A percentile compares a stretch with the other conserved stretches of the same genome.
Conservation (phyloP, 2,797 vertebrate genomes). For the Pygocentrus nattereri region DNA sequence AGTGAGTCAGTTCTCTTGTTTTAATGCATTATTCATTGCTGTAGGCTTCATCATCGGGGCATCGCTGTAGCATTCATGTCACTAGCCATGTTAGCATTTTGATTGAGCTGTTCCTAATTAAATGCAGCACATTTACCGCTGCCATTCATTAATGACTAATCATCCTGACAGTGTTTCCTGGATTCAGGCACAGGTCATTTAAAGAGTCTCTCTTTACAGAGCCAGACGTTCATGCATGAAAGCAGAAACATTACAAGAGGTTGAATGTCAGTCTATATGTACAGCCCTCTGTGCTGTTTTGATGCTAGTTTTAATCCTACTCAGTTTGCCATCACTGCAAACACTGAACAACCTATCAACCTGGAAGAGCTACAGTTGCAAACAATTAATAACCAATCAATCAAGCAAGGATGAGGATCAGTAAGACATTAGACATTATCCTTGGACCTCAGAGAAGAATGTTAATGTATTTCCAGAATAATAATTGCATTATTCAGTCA, state of each 20-base stretch:
- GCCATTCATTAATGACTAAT: background rate
- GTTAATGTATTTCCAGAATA: slow-evolving; percentile 47
- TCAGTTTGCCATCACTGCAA: background rate
- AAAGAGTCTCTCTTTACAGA: background rate
- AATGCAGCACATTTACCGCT: background rate
- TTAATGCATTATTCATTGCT: background rate
- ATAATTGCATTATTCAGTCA: slow-evolving; percentile 50
- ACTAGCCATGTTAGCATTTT: slow-evolving; percentile 1
- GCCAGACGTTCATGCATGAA: background rate
- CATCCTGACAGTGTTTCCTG: slow-evolving; percentile 7
- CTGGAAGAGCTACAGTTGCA: background rate
- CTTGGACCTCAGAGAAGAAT: slow-evolving; percentile 37
- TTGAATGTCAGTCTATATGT: background rate
- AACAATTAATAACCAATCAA: slow-evolving; percentile 13
- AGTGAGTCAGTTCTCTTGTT: background rate
- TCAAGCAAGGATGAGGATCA: slow-evolving; percentile 9
- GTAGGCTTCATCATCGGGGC: background rate
- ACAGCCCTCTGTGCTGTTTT: too few species aligned
- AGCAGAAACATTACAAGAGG: background rate
- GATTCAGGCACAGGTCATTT: background rate
- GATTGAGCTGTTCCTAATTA: background rate
- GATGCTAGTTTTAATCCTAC: slow-evolving; percentile 14
- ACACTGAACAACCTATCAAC: slow-evolving; percentile 7
- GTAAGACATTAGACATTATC: slow-evolving; percentile 21
- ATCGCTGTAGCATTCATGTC: background rate